These are phyloP conservation scores for Erinaceus europaeus DNA, from an alignment of 2,113 vertebrate genomes.

Conservation along the genomic window DNA sequence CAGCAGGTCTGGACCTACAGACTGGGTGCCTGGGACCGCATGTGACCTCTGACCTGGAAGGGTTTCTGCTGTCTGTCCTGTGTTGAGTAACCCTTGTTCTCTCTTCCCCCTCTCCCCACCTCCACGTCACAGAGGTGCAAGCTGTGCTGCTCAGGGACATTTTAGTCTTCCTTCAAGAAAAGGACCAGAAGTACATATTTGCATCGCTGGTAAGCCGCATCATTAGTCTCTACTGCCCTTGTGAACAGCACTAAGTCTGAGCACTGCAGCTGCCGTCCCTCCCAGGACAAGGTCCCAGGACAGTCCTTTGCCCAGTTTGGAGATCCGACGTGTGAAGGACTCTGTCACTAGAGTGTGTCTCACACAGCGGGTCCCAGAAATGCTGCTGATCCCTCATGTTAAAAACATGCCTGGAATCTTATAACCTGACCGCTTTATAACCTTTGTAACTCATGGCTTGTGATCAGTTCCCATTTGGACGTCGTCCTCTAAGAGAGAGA, in stretches of 20 bases:
- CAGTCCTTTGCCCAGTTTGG: too few relatives aligned
- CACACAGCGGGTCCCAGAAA: neutral
- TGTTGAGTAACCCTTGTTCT: neutral
- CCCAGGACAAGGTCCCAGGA: too few relatives aligned
- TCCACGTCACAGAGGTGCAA: slow-evolving; percentile 87
- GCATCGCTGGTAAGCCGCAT: slow-evolving; percentile 91
- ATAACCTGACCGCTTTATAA: too few relatives aligned
- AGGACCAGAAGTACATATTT: slow-evolving; percentile 96
- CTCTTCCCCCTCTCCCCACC: neutral
- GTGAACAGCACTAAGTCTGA: too few relatives aligned
- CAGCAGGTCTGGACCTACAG: too few relatives aligned
- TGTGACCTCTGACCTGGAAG: too few relatives aligned
- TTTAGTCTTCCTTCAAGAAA: slow-evolving; percentile 95
- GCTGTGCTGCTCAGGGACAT: slow-evolving; percentile 93
- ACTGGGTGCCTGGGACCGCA: too few relatives aligned
- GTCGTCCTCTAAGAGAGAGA: neutral
- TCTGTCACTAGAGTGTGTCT: neutral
- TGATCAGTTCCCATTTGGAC: too few relatives aligned
- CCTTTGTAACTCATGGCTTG: too few relatives aligned
- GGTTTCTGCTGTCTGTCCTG: neutral
- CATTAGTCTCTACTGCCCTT: neutral
- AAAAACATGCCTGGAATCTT: too few relatives aligned
- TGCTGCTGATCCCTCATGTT: too few relatives aligned
- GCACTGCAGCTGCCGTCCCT: too few relatives aligned
- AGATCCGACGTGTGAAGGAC: slow-evolving; percentile 51